Conservation (phyloP, 2,888 invertebrate genomes). For the Cactoblastis cactorum region DNA sequence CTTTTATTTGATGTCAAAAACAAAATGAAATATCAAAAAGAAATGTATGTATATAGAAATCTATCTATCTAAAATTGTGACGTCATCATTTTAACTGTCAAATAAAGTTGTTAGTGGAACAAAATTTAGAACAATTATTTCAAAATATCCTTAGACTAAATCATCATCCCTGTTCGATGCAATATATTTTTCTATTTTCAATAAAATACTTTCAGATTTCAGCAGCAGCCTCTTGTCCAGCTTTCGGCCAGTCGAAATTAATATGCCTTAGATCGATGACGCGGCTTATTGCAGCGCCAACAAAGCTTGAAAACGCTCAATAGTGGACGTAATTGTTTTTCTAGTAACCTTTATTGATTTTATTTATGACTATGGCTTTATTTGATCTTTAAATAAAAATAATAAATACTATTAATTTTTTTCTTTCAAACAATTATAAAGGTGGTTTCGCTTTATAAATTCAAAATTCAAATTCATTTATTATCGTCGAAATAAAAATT, state of each 20-base stretch:
- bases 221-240: neutral
- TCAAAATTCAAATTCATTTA: constrained; percentile 27
- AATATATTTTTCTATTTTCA: too few species aligned
- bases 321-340: constrained; percentile 11
- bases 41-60: too few species aligned
- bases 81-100: too few species aligned
- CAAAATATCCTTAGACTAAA: too few species aligned
- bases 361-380: neutral
- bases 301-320: constrained; percentile 19
- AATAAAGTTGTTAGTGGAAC: too few species aligned
- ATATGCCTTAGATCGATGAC: constrained; percentile 37
- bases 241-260: constrained; percentile 29
- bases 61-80: too few species aligned
- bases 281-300: constrained; percentile 23
- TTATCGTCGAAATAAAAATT: constrained; percentile 20
- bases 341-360: neutral
- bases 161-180: too few species aligned
- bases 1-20: too few species aligned
- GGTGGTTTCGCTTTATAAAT: neutral
- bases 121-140: too few species aligned
- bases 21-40: too few species aligned
- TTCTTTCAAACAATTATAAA: neutral
- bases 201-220: neutral
- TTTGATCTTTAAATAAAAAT: neutral
- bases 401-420: neutral